Percentiles rank a stretch among this genome's conserved stretches.
Evolutionary conservation across 2,113 vertebrate species (phyloP).

Genomic region (Erpornis zantholeuca): DNA sequence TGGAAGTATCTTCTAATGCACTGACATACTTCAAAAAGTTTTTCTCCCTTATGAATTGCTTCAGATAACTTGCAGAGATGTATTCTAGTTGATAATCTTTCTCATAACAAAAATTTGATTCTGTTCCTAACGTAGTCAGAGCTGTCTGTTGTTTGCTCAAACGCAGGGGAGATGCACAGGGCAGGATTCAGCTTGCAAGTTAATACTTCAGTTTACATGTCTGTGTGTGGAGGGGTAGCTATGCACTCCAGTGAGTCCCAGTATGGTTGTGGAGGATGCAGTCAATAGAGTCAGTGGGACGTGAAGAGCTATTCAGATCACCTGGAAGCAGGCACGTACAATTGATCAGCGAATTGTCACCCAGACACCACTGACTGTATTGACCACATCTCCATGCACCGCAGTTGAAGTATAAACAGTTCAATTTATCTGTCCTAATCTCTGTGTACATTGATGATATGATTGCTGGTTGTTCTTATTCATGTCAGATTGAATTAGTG

Average conservation of each 20-base stretch:
- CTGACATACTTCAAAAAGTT: neutral
- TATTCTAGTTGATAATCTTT: neutral
- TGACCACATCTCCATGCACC: neutral
- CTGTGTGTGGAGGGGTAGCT: neutral
- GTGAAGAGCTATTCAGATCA: neutral
- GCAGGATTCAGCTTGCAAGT: neutral
- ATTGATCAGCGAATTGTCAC: neutral
- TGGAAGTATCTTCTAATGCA: neutral
- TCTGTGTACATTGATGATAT: neutral
- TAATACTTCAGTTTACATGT: neutral
- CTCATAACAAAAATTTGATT: neutral
- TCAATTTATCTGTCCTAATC: conserved; percentile 7
- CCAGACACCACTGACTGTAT: neutral
- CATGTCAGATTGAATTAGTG: neutral
- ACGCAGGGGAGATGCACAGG: neutral
- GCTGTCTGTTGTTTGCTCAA: neutral
- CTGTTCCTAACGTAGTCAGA: neutral
- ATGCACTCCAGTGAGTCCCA: neutral
- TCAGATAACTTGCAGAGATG: neutral
- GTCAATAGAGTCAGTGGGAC: neutral
- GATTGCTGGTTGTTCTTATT: neutral
- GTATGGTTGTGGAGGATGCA: neutral
- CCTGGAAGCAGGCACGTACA: neutral
- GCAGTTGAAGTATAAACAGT: neutral
- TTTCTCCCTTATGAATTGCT: neutral